Conservation (phyloP, 2,888 invertebrate species). For the Rhagium mordax region DNA sequence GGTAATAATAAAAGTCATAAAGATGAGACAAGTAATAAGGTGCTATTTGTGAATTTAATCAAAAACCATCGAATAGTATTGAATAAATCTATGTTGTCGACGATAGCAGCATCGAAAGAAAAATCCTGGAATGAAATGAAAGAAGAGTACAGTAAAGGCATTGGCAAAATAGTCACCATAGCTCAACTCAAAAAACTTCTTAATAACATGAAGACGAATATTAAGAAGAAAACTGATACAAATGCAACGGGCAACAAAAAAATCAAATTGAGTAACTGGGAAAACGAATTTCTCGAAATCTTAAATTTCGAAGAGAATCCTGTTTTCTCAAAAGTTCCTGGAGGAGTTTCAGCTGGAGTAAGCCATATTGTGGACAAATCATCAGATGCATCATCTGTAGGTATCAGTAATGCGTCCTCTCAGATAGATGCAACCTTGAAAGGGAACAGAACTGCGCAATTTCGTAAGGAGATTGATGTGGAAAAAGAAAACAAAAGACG, state of each 20-base stretch:
- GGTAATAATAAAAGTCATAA: background rate
- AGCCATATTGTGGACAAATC: background rate
- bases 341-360: constrained; percentile 19
- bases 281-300: constrained; percentile 22
- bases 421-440: no score
- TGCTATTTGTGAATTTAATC: background rate
- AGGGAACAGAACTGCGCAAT: background rate
- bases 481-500: constrained; percentile 7
- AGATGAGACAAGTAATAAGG: background rate
- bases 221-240: constrained; percentile 27
- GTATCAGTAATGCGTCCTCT: background rate
- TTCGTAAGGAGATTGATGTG: constrained; percentile 12
- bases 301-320: constrained; percentile 27
- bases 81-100: constrained; percentile 24
- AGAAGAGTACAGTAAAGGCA: constrained; percentile 27
- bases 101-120: constrained; percentile 29
- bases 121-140: constrained; percentile 28
- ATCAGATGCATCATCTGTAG: constrained; percentile 4
- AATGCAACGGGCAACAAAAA: constrained; percentile 16
- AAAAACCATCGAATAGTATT: constrained; percentile 8
- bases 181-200: constrained; percentile 9
- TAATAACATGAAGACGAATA: constrained; percentile 16
- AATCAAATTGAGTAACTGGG: constrained; percentile 20
- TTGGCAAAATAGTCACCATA: constrained; percentile 21
- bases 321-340: constrained; percentile 21